Base-by-base conservation (phyloP, 2,797 vertebrate species). In the Acrossocheilus fasciatus region DNA sequence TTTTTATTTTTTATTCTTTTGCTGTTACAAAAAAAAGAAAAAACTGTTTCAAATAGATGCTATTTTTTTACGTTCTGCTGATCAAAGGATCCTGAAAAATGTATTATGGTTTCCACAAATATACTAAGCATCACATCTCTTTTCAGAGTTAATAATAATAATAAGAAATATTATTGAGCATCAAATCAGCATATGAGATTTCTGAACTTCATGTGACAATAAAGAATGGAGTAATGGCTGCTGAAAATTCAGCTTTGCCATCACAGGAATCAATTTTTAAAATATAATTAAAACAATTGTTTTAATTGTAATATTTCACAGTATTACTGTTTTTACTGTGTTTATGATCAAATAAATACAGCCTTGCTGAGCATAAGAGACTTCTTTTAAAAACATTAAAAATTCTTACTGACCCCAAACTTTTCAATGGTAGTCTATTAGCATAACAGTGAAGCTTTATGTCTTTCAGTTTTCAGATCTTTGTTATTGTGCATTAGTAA, bases 401-500 rank as follows among this genome's bases (percentile, higher is more conserved):
- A 76, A 76, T 6, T 15, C 15, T 17, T 62, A 26, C 39, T 2
- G 3, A 43, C 57, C 39, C 23, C n/a, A 62, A 9, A 23, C 52
- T 59, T 41, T 80, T 80, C 59, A 80, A 39, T 34, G 45, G 4
- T 15, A 68, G 59, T 15, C 41, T 68, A 50, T 81, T 68, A 70
- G 64, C 64, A 52, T 81, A n/a, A 52, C 43, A 69, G 18, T 45
- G 23, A 54, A 85, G 50, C 47, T 52, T 73, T 85, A 66, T 87
- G 73, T 77, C 47, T 78, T n/a, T 80, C 47, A 26, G 59, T 57
- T 76, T 59, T 41, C 26, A 69, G 0, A 36, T 82, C 36, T 89
- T 36, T 86, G 39, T 89, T 54, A 78, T 70, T 54, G 66, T 86
- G 15, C 2, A 26, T 64, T 87, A 89, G 89, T 84, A 82, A 93